Conservation (phyloP, 1,140 invertebrate genomes). For the Adelges cooleyi region DNA sequence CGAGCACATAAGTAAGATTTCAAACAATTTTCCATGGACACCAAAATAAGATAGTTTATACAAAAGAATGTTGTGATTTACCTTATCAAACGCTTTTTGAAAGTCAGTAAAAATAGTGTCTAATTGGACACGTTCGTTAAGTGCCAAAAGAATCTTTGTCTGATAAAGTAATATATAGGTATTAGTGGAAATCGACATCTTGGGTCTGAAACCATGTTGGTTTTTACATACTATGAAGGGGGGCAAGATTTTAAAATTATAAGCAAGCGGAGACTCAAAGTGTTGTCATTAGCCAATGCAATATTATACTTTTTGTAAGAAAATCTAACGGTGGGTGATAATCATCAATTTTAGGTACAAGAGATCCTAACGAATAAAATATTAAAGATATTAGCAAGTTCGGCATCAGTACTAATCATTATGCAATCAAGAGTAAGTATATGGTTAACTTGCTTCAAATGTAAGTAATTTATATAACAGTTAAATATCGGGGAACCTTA, state of each 20-base stretch:
- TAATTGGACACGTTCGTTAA: background rate
- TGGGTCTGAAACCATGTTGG: background rate
- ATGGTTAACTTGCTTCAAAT: background rate
- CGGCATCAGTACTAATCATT: background rate
- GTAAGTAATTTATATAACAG: background rate
- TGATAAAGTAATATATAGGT: too few relatives aligned
- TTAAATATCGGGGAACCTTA: background rate
- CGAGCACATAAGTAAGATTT: too few relatives aligned
- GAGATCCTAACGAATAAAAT: background rate
- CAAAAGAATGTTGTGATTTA: background rate
- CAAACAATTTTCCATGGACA: too few relatives aligned
- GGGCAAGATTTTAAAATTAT: background rate
- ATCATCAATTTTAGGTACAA: background rate
- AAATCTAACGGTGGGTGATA: background rate
- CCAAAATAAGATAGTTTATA: background rate
- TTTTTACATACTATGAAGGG: background rate
- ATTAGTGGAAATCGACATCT: background rate
- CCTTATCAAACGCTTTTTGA: background rate
- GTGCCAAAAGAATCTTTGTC: background rate
- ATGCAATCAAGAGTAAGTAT: background rate
- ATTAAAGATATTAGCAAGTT: background rate
- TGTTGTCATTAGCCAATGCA: background rate
- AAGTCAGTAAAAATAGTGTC: background rate
- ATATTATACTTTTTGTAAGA: background rate
- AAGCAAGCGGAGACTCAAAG: background rate